phyloP scores from a whole-genome alignment of 2,888 invertebrate species.

The Trachelus iudaicus region DNA sequence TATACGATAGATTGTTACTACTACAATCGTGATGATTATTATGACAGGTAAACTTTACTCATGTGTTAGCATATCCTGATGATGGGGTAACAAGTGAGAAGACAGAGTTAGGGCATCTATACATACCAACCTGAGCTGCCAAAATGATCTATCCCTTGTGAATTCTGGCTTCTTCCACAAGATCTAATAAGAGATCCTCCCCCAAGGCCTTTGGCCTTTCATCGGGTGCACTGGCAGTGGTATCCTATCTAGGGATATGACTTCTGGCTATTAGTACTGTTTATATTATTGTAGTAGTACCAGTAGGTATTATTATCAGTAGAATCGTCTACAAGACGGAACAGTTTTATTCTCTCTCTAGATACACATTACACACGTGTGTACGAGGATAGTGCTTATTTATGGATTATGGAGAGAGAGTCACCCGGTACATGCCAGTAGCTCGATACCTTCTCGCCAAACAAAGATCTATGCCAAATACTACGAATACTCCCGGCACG shows the following conservation, averaged over 20 bases:
- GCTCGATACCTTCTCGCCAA: neutral
- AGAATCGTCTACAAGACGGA: neutral
- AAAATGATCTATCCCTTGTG: neutral
- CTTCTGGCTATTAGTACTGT: neutral
- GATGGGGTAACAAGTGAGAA: neutral
- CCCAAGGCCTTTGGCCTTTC: constrained; percentile 53
- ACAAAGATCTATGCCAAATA: constrained; percentile 28
- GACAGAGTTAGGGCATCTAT: neutral
- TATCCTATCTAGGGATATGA: neutral
- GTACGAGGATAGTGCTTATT: constrained; percentile 47
- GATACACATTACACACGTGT: neutral
- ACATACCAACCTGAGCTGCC: neutral
- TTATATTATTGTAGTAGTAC: neutral
- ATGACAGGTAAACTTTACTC: neutral
- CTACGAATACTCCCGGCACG: constrained; percentile 19
- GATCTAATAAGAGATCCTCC: constrained; percentile 41
- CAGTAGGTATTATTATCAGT: neutral
- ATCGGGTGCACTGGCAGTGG: constrained; percentile 33
- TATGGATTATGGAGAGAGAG: constrained; percentile 51
- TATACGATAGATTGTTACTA: too few relatives aligned
- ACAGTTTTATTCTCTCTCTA: neutral
- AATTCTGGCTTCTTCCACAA: constrained; percentile 23
- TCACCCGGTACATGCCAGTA: constrained; percentile 34
- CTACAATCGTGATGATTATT: neutral
- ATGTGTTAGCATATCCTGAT: neutral